Evolutionary conservation across 2,797 vertebrate species (phyloP).

Genomic region (Etheostoma perlongum): DNA sequence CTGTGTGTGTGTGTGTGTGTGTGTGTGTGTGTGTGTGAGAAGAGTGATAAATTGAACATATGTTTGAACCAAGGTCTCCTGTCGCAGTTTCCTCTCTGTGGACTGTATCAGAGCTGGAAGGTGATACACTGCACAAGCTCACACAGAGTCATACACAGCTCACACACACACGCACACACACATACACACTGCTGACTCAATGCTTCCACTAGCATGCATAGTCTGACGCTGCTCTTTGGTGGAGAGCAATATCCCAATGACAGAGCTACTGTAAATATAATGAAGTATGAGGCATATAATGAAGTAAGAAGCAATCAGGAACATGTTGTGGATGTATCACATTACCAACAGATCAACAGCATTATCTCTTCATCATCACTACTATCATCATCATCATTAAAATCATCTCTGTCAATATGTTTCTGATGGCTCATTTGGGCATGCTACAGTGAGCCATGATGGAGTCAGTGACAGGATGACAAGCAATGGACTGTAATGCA

Average conservation of each 20-base stretch:
- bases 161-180: background rate
- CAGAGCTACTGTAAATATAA: constrained; percentile 37
- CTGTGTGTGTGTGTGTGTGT: constrained; percentile 9
- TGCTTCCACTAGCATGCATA: constrained; percentile 16
- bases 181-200: constrained; percentile 55
- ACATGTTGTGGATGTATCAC: constrained; percentile 33
- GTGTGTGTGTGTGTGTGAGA: constrained; percentile 8
- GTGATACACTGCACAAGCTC: constrained; percentile 38
- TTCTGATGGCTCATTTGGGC: constrained; percentile 31
- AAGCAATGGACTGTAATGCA: constrained; percentile 20
- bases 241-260: constrained; percentile 21
- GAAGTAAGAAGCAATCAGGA: constrained; percentile 30
- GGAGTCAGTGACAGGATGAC: constrained; percentile 52
- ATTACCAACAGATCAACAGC: constrained; percentile 30
- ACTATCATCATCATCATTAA: constrained; percentile 47
- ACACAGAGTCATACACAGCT: constrained; percentile 19
- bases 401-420: constrained; percentile 30
- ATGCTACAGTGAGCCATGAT: constrained; percentile 30
- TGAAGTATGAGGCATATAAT: constrained; percentile 11
- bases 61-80: constrained; percentile 52
- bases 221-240: constrained; percentile 47
- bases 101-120: constrained; percentile 60
- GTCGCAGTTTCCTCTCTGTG: constrained; percentile 51
- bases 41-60: constrained; percentile 39
- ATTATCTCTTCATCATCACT: constrained; percentile 20